These are phyloP conservation scores for Diloba caeruleocephala DNA, from an alignment of 2,888 invertebrate species.

Conservation along the genomic window DNA sequence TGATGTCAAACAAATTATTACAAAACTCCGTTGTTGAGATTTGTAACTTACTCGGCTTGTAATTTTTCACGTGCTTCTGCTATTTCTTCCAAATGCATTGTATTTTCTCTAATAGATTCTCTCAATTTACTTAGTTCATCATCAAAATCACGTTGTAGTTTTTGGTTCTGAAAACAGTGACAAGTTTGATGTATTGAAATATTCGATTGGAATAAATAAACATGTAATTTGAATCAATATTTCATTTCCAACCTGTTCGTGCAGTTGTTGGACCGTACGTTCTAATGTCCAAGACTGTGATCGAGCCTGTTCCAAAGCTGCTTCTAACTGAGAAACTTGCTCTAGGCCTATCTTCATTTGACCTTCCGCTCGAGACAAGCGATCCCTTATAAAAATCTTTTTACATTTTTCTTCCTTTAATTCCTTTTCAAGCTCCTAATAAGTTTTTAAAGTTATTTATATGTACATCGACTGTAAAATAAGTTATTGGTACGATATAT, in stretches of 20 bases:
- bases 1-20: neutral
- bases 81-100: constrained; percentile 75
- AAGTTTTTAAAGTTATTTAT: constrained; percentile 8
- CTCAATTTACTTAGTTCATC: constrained; percentile 73
- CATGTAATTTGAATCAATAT: neutral
- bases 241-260: constrained; percentile 69
- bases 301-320: constrained; percentile 69
- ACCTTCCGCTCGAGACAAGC: constrained; percentile 68
- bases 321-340: constrained; percentile 67
- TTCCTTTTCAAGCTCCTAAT: constrained; percentile 78
- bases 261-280: constrained; percentile 69
- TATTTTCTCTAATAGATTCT: constrained; percentile 75
- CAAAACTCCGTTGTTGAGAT: neutral
- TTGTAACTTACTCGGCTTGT: constrained; percentile 75
- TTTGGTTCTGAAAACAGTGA: constrained; percentile 65
- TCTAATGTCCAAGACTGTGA: constrained; percentile 67
- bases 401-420: constrained; percentile 76
- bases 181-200: neutral
- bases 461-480: neutral
- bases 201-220: too few species aligned
- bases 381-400: constrained; percentile 64
- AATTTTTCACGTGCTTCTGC: constrained; percentile 75
- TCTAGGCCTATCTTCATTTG: constrained; percentile 71
- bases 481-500: neutral
- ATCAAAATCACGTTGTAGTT: constrained; percentile 73